Evolutionary conservation across 53 echinoderm and acorn worm genomes (phyloP), one percentile per base, ranked within the genome.

Genomic region (Paracentrotus lividus): DNA sequence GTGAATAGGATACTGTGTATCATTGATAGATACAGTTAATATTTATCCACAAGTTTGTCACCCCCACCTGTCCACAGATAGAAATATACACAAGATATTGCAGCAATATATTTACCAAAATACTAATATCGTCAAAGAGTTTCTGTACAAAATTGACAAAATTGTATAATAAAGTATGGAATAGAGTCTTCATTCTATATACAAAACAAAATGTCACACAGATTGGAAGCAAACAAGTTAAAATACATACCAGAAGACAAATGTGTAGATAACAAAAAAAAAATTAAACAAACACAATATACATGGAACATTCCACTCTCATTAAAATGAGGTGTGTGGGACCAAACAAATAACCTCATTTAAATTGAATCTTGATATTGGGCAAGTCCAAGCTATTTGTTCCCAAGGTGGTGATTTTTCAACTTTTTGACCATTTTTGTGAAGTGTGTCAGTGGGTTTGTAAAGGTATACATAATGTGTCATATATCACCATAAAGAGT

Each of bases 21-120:
- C 5, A 38, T 2, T 8, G 18, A 72, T 40, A 38, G 16, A 36
- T 69, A 72, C 72, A 40, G 10, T 4, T 20, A 72, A 3, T 20
- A 36, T 20, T 38, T 40, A 36, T 72, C 36, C 42, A 76, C 76
- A 69, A 34, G 69, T 69, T 69, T 4, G 47, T 81, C 21, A n/a
- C 27, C 81, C 81, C n/a, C n/a, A 27, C 49, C 26, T 47, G 81
- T 81, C 72, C 72, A 38, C 72, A 16, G 14, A 20, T 2, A 57
- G 42, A 45, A 47, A 38, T 72, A 38, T 47, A 81, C 81, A 81
- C 42, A 29, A 5, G 13, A 81, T 81, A 81, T 81, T 81, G 81
- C 81, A 81, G 81, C 81, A 81, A 81, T 81, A n/a, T n/a, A 81
- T 47, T 45, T 81, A 81, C n/a, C 81, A 81, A 81, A 45, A 81